Percentiles rank a stretch among this genome's conserved stretches.
phyloP scores from a whole-genome alignment of 2,113 vertebrate species.

The Ahaetulla prasina region DNA sequence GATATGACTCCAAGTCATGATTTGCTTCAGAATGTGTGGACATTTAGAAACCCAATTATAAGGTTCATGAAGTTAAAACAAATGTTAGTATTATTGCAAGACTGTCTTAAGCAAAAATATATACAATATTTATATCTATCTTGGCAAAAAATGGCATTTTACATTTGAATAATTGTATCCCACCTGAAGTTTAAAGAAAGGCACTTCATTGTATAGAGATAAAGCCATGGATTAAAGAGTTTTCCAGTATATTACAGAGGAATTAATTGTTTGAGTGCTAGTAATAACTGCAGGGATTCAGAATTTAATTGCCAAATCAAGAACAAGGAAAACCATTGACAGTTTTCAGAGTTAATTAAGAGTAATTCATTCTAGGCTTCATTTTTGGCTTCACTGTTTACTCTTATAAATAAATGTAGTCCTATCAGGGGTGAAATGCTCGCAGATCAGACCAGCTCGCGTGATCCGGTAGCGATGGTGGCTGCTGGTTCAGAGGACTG shows the following conservation, averaged over 20 bases:
- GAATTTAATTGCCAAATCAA: neutral
- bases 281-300: neutral
- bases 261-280: neutral
- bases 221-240: neutral
- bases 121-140: neutral
- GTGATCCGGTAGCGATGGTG: no score
- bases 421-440: no score
- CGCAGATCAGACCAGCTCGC: no score
- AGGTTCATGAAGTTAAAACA: neutral
- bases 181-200: neutral
- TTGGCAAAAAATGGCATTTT: neutral
- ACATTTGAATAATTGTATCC: neutral
- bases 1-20: neutral
- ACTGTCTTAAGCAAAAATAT: neutral
- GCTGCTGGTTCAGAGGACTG: no score
- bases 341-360: neutral
- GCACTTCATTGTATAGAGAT: neutral
- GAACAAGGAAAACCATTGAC: neutral
- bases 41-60: neutral
- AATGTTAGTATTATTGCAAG: neutral
- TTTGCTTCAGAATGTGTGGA: neutral
- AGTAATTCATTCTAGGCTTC: neutral
- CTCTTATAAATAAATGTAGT: neutral
- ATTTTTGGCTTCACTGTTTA: neutral
- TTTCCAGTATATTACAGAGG: neutral